Conservation (phyloP, 1,140 invertebrate genomes). For the Leptinotarsa undecemlineata region DNA sequence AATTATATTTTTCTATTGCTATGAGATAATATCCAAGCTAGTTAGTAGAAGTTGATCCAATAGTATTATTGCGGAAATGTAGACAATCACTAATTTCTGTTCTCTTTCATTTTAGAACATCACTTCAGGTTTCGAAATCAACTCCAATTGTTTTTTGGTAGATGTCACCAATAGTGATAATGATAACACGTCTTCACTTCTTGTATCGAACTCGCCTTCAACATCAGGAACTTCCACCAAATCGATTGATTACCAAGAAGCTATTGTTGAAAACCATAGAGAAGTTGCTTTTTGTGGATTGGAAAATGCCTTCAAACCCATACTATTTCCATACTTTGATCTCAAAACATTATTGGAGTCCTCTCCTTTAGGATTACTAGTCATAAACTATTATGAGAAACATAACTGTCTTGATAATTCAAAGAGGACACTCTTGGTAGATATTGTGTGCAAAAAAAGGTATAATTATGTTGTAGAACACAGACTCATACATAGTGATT, state of each 20-base stretch:
- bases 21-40: too few relatives aligned
- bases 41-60: too few relatives aligned
- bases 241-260: neutral
- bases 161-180: too few relatives aligned
- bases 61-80: too few relatives aligned
- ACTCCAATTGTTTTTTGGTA: too few relatives aligned
- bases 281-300: slow-evolving; percentile 4
- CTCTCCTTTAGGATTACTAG: neutral
- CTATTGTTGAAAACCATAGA: too few relatives aligned
- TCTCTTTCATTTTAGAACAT: too few relatives aligned
- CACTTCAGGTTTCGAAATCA: too few relatives aligned
- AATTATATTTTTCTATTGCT: too few relatives aligned
- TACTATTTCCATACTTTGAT: neutral
- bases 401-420: slow-evolving; percentile 1
- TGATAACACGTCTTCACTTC: neutral
- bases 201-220: neutral
- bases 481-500: slow-evolving; percentile 10
- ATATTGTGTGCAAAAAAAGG: neutral
- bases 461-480: slow-evolving; percentile 14
- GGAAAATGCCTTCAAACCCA: neutral
- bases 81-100: too few relatives aligned
- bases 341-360: slow-evolving; percentile 5
- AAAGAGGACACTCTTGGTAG: neutral
- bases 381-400: slow-evolving; percentile 10
- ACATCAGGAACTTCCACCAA: neutral